These are phyloP conservation scores for Helicoverpa assulta DNA, from an alignment of 2,888 invertebrate genomes.

Conservation along the genomic window DNA sequence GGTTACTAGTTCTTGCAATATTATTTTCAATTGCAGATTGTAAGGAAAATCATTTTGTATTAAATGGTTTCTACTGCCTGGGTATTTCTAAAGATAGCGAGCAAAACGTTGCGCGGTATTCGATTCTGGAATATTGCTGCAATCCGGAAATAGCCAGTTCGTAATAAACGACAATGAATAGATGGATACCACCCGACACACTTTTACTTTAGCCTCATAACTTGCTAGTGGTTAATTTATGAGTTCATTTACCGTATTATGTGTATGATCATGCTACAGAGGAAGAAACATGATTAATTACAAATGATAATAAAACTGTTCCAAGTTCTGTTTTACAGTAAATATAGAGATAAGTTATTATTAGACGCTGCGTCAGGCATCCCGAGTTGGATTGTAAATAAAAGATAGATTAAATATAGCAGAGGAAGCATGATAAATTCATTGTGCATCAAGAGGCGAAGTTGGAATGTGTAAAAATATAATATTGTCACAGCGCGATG, in stretches of 20 bases:
- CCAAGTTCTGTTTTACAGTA: background rate
- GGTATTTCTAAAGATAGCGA: slow-evolving; percentile 31
- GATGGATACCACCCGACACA: slow-evolving; percentile 5
- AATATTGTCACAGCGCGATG: slow-evolving; percentile 43
- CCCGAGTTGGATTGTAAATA: slow-evolving; percentile 11
- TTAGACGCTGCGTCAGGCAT: slow-evolving; percentile 2
- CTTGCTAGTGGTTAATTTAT: slow-evolving; percentile 1
- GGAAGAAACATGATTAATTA: slow-evolving; percentile 2
- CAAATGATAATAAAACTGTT: slow-evolving; percentile 9
- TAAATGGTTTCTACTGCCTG: slow-evolving; percentile 22
- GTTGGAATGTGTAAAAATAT: slow-evolving; percentile 50
- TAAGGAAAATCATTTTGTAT: slow-evolving; percentile 2
- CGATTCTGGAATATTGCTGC: slow-evolving; percentile 35
- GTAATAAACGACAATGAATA: slow-evolving; percentile 21
- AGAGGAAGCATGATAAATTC: slow-evolving; percentile 8
- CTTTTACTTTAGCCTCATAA: slow-evolving; percentile 21
- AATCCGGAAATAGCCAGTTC: slow-evolving; percentile 43
- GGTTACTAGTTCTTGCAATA: slow-evolving; percentile 7
- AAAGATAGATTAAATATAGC: slow-evolving; percentile 17
- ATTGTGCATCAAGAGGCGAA: slow-evolving; percentile 17
- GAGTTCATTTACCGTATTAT: background rate
- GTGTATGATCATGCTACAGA: background rate
- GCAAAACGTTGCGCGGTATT: slow-evolving; percentile 19
- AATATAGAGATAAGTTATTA: slow-evolving; percentile 3
- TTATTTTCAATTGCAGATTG: background rate